Percentiles rank a stretch among this genome's conserved stretches.
Evolutionary conservation across 1,140 invertebrate species (phyloP).

Genomic region (Helicoverpa armigera): DNA sequence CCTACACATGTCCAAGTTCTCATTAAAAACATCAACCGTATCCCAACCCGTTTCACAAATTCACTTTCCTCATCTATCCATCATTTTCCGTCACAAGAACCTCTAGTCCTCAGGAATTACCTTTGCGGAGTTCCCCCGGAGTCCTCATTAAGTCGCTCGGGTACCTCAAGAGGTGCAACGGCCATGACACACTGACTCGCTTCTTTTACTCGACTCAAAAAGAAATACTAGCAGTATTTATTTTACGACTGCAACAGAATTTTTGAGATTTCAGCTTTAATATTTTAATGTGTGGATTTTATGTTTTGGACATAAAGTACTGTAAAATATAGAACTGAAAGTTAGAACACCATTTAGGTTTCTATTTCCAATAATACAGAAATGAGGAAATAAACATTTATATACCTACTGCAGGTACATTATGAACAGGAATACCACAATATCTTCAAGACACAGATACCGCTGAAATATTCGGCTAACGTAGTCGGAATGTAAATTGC

Average conservation of each 20-base stretch:
- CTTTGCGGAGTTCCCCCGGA: conserved; percentile 52
- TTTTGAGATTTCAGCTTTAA: not conserved
- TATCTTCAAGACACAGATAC: conserved; percentile 28
- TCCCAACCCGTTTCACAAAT: not conserved
- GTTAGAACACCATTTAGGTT: too few species aligned
- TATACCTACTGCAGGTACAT: too few species aligned
- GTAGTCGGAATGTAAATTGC: conserved; percentile 35
- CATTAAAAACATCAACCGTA: not conserved
- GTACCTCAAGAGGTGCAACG: conserved; percentile 64
- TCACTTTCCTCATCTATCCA: not conserved
- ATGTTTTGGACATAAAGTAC: not conserved
- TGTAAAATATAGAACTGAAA: too few species aligned
- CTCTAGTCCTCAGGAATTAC: conserved; percentile 4
- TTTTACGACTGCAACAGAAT: not conserved
- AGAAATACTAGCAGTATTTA: conserved; percentile 35
- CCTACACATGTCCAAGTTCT: too few species aligned
- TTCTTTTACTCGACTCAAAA: conserved; percentile 40
- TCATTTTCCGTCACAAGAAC: not conserved
- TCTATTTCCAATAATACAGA: too few species aligned
- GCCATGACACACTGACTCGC: conserved; percentile 72
- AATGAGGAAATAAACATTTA: too few species aligned
- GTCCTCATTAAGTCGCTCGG: conserved; percentile 72
- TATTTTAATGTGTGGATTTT: not conserved
- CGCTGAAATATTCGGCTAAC: conserved; percentile 9
- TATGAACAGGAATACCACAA: conserved; percentile 16